These are phyloP conservation scores for Scaptomyza graminum DNA, from an alignment of 1,140 invertebrate genomes.

Conservation along the genomic window DNA sequence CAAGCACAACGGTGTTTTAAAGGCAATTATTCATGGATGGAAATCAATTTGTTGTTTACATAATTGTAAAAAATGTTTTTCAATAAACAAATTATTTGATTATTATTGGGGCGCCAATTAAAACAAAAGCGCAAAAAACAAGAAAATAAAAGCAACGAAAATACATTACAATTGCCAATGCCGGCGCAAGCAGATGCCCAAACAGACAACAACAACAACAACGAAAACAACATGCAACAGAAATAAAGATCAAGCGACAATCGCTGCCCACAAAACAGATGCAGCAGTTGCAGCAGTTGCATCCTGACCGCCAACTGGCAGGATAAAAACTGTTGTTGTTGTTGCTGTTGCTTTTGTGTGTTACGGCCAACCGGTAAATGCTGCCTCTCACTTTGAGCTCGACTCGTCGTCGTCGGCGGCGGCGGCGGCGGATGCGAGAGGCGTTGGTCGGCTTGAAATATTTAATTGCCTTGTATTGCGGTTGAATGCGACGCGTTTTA, in stretches of 20 bases:
- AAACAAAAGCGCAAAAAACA: constrained; percentile 64
- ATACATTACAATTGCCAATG: constrained; percentile 35
- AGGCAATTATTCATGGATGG: constrained; percentile 77
- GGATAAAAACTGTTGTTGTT: constrained; percentile 65
- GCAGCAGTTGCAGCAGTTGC: constrained; percentile 42
- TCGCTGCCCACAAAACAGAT: constrained; percentile 56
- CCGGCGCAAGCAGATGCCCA: constrained; percentile 8
- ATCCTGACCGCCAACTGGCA: constrained; percentile 63
- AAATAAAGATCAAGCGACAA: constrained; percentile 68
- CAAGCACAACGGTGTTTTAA: constrained; percentile 1
- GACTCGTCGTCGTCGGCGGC: too few species aligned
- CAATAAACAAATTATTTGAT: constrained; percentile 83
- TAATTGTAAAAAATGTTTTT: constrained; percentile 83
- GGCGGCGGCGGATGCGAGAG: constrained; percentile 30
- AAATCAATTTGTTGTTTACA: constrained; percentile 82
- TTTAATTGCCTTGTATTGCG: constrained; percentile 82
- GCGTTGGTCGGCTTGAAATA: constrained; percentile 65
- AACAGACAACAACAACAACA: constrained; percentile 30
- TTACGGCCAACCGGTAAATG: constrained; percentile 34
- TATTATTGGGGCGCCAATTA: constrained; percentile 81
- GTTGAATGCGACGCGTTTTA: constrained; percentile 77
- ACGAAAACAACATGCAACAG: constrained; percentile 5
- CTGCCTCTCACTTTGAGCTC: constrained; percentile 58
- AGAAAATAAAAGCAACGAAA: constrained; percentile 14
- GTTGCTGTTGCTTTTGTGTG: constrained; percentile 41